These are phyloP conservation scores for Notocelia uddmanniana DNA, from an alignment of 2,888 invertebrate genomes.

Conservation along the genomic window DNA sequence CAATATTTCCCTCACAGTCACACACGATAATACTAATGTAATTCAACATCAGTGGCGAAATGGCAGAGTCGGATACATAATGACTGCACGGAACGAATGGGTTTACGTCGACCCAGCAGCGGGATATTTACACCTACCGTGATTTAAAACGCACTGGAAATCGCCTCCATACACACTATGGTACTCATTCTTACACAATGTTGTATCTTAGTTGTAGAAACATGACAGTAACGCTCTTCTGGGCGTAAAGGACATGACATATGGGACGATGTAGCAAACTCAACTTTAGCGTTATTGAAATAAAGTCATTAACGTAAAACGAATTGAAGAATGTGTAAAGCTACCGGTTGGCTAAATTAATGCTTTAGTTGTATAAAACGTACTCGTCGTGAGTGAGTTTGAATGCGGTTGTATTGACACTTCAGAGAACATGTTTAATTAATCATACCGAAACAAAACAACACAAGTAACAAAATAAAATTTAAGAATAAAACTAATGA, in stretches of 20 bases:
- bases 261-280: background rate
- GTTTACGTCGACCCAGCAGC: conserved; percentile 16
- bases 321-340: conserved; percentile 3
- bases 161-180: background rate
- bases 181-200: background rate
- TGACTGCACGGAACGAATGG: conserved; percentile 28
- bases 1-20: background rate
- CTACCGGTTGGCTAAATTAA: conserved; percentile 24
- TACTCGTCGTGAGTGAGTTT: background rate
- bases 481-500: background rate
- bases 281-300: background rate
- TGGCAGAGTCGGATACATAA: conserved; percentile 27
- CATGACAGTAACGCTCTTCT: background rate
- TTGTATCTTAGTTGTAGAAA: background rate
- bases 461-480: background rate
- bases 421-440: conserved; percentile 10
- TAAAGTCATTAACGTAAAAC: background rate
- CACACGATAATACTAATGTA: conserved; percentile 13
- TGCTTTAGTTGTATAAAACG: conserved; percentile 4
- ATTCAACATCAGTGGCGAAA: conserved; percentile 26
- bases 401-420: conserved; percentile 10
- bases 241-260: background rate
- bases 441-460: conserved; percentile 1
- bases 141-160: conserved; percentile 26
- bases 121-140: conserved; percentile 35